Conservation (phyloP, 2,113 vertebrate genomes). For the Chionis minor region DNA sequence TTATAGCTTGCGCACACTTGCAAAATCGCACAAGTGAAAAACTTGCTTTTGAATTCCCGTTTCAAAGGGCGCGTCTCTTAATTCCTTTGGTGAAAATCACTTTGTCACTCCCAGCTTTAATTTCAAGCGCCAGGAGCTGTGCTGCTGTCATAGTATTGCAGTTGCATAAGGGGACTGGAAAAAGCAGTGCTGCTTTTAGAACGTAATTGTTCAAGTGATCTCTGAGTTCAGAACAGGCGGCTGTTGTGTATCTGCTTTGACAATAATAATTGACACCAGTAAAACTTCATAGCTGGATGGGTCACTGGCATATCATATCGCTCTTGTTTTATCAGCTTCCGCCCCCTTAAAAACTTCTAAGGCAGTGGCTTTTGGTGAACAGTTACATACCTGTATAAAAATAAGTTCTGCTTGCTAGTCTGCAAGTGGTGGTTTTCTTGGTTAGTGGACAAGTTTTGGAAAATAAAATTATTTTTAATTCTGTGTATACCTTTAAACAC, state of each 20-base stretch:
- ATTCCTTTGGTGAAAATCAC: neutral
- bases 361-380: neutral
- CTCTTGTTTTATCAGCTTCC: conserved; percentile 8
- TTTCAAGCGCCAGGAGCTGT: neutral
- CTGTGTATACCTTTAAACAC: neutral
- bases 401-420: neutral
- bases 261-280: conserved; percentile 22
- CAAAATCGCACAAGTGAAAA: neutral
- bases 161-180: conserved; percentile 15
- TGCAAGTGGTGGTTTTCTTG: neutral
- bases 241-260: conserved; percentile 31
- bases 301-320: neutral
- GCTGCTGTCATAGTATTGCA: neutral
- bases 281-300: neutral
- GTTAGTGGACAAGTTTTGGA: neutral
- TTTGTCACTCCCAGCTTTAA: neutral
- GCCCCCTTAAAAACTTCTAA: neutral
- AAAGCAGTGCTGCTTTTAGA: conserved; percentile 53
- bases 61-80: neutral
- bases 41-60: neutral
- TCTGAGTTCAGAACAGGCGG: neutral
- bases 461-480: neutral
- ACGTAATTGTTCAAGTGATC: conserved; percentile 30
- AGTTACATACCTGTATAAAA: neutral
- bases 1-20: neutral